Base-by-base conservation (phyloP, 1,140 invertebrate genomes). In the Bursaphelenchus mucronatus region DNA sequence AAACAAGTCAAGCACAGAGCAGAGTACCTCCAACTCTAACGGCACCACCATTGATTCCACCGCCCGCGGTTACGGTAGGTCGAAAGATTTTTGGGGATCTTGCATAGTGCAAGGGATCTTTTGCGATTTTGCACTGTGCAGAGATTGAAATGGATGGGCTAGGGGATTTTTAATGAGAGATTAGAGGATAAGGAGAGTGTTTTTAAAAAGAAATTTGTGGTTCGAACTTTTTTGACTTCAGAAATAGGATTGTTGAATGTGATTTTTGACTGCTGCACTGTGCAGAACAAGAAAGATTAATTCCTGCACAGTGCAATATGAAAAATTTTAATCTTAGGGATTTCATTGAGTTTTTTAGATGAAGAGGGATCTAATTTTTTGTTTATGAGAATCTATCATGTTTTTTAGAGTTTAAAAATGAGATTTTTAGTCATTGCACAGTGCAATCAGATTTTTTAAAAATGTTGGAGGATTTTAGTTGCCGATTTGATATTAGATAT, bases 11-110 rank as follows among this genome's bases (percentile, higher is more conserved):
- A 43, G 63, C 46, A 43, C 39, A 49, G 50, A 19, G 44, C 53
- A 70, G 64, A 56, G 55, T 46, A n/a, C 71, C 65, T 45, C 56
- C 56, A 13, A 59, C 46, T 30, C 55, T 41, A 19, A 64, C 70
- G 11, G 74, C 75, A 21, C 74, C 74, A 13, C 74, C 74, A 45
- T 49, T 76, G 7, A 75, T 74, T 47, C 68, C 75, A 21, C 71
- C 64, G 44, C 70, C 73, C 30, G 51, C 59, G 46, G 47, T 68
- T 41, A 51, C 50, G 21, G 49, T 49, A 49, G 58, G 67, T 44
- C 41, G 41, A 9, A 54, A 61, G 13, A 50, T 49, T 3, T 39
- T 58, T 19, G 47, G 54, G 3, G 30, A 47, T 17, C 44, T 10
- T 21, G 51, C 15, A 41, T 50, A 19, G 45, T 58, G 41, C 39